phyloP scores from a whole-genome alignment of 2,797 vertebrate species.

The Onychomys arenicola region DNA sequence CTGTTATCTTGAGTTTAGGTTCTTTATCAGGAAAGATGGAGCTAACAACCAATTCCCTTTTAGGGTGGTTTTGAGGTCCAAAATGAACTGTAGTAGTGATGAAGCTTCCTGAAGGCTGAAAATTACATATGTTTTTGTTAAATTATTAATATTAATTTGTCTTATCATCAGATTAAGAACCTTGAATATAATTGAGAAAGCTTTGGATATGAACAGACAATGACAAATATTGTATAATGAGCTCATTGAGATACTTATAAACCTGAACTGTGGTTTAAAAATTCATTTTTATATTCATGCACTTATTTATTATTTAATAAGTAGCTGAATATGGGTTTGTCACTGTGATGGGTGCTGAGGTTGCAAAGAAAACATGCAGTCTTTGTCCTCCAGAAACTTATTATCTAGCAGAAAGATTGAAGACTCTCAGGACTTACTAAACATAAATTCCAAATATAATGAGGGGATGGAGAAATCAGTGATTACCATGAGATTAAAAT shows the following conservation, averaged over 20 bases:
- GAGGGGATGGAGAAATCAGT: not conserved
- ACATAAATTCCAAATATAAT: not conserved
- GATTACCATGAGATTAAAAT: not conserved
- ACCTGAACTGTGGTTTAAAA: not conserved
- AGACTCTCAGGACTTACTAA: not conserved
- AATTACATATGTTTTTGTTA: not conserved
- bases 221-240: slow-evolving; percentile 15
- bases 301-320: slow-evolving; percentile 40
- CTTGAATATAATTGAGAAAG: slow-evolving; percentile 6
- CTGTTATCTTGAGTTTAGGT: not conserved
- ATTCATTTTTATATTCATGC: not conserved
- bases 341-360: not conserved
- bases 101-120: not conserved
- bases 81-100: not conserved
- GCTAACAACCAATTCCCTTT: not conserved
- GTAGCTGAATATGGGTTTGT: not conserved
- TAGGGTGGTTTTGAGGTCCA: not conserved
- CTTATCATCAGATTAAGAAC: not conserved
- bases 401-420: not conserved
- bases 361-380: not conserved
- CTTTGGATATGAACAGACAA: not conserved
- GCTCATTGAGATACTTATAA: not conserved
- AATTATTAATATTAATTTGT: not conserved
- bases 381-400: not conserved
- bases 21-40: not conserved